Evolutionary conservation across 2,113 vertebrate genomes (phyloP).

Genomic region (Cephalopholis sonnerati): DNA sequence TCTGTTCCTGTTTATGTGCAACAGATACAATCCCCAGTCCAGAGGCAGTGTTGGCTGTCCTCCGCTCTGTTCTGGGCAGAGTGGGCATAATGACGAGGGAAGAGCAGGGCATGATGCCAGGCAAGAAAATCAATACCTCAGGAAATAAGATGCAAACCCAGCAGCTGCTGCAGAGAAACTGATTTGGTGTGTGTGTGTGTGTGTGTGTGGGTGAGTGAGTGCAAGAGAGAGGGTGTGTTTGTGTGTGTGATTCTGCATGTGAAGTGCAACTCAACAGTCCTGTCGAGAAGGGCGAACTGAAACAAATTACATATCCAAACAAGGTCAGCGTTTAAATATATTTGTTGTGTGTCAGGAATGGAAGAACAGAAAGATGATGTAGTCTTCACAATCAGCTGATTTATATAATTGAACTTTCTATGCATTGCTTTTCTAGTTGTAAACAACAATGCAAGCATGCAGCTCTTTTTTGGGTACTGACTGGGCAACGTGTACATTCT

Average conservation of each 20-base stretch:
- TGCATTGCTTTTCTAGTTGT: neutral
- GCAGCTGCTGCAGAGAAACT: slow-evolving; percentile 63
- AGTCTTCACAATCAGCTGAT: neutral
- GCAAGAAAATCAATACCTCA: slow-evolving; percentile 71
- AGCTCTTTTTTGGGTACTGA: neutral
- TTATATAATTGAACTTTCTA: neutral
- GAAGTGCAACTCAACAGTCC: slow-evolving; percentile 56
- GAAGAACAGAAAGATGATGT: neutral
- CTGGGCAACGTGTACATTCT: neutral
- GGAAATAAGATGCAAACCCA: slow-evolving; percentile 74
- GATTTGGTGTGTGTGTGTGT: slow-evolving; percentile 43
- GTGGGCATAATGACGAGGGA: slow-evolving; percentile 67
- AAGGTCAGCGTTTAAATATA: slow-evolving; percentile 43
- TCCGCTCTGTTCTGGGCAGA: slow-evolving; percentile 51
- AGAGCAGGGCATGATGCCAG: slow-evolving; percentile 63
- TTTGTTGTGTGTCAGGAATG: neutral
- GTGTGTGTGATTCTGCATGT: slow-evolving; percentile 32
- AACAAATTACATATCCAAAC: slow-evolving; percentile 55
- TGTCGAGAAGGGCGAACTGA: slow-evolving; percentile 32
- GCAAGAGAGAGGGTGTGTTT: neutral
- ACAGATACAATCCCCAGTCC: slow-evolving; percentile 39
- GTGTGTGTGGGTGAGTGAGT: slow-evolving; percentile 7
- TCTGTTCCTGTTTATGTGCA: slow-evolving; percentile 52
- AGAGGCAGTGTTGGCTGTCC: slow-evolving; percentile 45
- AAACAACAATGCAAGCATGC: too few species aligned